Conservation (phyloP, 2,888 invertebrate genomes). For the Bombylius discolor region DNA sequence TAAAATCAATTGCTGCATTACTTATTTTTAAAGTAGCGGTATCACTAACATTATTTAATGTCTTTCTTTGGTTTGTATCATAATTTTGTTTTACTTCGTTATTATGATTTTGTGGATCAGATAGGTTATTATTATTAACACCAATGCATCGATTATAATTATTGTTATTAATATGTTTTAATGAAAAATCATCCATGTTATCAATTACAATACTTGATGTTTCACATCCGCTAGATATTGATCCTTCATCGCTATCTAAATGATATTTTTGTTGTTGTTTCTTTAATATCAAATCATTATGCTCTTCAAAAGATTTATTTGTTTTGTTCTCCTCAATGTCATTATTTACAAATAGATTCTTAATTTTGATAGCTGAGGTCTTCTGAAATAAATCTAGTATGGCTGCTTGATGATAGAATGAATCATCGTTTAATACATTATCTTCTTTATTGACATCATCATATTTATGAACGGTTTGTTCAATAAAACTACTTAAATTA, state of each 20-base stretch:
- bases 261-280: constrained; percentile 17
- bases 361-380: constrained; percentile 31
- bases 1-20: constrained; percentile 1
- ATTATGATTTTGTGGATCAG: neutral
- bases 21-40: neutral
- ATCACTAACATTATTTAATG: neutral
- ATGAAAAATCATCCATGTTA: constrained; percentile 33
- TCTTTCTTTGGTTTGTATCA: neutral
- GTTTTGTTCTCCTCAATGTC: neutral
- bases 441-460: constrained; percentile 20
- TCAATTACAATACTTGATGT: constrained; percentile 59
- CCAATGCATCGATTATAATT: neutral
- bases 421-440: constrained; percentile 22
- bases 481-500: constrained; percentile 13
- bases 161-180: constrained; percentile 19
- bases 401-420: constrained; percentile 32
- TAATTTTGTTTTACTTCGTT: neutral
- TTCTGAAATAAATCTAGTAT: constrained; percentile 33
- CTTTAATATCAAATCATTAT: neutral
- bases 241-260: constrained; percentile 58
- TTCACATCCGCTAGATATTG: constrained; percentile 69
- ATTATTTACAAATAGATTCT: constrained; percentile 19
- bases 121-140: neutral
- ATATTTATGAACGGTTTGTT: constrained; percentile 5
- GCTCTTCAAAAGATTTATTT: neutral